phyloP scores from a whole-genome alignment of 2,113 vertebrate genomes.

The Peucedramus taeniatus region DNA sequence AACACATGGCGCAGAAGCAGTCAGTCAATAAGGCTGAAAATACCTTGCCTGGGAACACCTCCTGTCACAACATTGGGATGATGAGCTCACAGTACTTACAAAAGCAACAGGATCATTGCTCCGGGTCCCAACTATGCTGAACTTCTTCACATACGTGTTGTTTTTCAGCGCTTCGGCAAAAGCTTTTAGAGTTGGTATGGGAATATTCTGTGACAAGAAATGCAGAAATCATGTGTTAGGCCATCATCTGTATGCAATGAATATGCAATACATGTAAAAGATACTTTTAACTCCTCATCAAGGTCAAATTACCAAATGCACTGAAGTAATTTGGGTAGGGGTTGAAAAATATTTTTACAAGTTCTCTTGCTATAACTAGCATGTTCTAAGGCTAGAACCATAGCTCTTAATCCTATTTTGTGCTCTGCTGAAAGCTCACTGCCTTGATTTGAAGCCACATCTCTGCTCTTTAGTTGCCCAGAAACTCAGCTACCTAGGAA shows the following conservation, averaged over 20 bases:
- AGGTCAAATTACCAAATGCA: not conserved
- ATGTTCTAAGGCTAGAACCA: not conserved
- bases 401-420: not conserved
- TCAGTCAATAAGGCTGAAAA: not conserved
- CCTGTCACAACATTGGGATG: not conserved
- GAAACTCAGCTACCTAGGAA: not conserved
- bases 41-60: not conserved
- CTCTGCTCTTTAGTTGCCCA: not conserved
- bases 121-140: constrained; percentile 94
- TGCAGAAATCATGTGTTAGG: not conserved
- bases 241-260: not conserved
- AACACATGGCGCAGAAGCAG: not conserved
- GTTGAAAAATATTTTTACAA: not conserved
- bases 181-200: constrained; percentile 86
- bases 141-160: constrained; percentile 87
- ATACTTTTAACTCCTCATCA: not conserved
- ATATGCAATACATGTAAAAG: not conserved
- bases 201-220: constrained; percentile 85
- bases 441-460: not conserved
- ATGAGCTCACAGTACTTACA: constrained; percentile 72
- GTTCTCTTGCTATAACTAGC: not conserved
- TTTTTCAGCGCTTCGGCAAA: constrained; percentile 88
- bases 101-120: constrained; percentile 94
- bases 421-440: not conserved
- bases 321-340: not conserved